phyloP scores from a whole-genome alignment of 1,140 invertebrate species.

The Macrobrachium nipponense region DNA sequence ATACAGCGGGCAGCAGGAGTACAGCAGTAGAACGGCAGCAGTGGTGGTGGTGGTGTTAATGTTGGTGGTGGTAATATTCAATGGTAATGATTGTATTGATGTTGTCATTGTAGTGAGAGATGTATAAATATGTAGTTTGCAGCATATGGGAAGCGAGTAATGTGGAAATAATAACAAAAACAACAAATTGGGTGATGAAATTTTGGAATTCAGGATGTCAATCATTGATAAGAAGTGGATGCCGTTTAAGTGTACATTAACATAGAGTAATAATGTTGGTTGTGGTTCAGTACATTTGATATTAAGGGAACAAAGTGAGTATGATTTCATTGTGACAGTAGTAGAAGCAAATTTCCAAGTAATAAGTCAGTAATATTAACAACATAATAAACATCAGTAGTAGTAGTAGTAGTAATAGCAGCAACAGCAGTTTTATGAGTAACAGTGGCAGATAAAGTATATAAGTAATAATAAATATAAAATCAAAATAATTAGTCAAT shows the following conservation, averaged over 20 bases:
- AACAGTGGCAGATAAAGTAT: slow-evolving; percentile 7
- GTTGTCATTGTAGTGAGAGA: slow-evolving; percentile 1
- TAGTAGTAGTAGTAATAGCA: background rate
- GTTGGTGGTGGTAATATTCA: slow-evolving; percentile 25
- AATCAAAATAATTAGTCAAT: background rate
- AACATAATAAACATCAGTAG: background rate
- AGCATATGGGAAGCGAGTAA: background rate
- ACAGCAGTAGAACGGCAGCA: slow-evolving; percentile 43
- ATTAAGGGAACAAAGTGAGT: background rate
- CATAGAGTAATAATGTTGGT: background rate
- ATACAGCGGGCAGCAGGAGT: slow-evolving; percentile 58
- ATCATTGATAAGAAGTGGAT: too few relatives aligned
- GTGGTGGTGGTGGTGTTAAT: slow-evolving; percentile 44
- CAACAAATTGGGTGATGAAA: background rate
- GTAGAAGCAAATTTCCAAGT: slow-evolving; percentile 26
- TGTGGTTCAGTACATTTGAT: background rate
- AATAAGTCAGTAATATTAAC: slow-evolving; percentile 18
- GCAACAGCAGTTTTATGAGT: background rate
- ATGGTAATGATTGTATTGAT: background rate
- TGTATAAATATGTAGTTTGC: background rate
- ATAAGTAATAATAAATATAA: background rate
- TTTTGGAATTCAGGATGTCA: background rate
- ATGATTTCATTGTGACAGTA: background rate
- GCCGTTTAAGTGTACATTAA: background rate
- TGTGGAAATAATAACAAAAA: background rate